Base-by-base conservation (phyloP, 2,113 vertebrate species). In the Herpetotheres cachinnans region DNA sequence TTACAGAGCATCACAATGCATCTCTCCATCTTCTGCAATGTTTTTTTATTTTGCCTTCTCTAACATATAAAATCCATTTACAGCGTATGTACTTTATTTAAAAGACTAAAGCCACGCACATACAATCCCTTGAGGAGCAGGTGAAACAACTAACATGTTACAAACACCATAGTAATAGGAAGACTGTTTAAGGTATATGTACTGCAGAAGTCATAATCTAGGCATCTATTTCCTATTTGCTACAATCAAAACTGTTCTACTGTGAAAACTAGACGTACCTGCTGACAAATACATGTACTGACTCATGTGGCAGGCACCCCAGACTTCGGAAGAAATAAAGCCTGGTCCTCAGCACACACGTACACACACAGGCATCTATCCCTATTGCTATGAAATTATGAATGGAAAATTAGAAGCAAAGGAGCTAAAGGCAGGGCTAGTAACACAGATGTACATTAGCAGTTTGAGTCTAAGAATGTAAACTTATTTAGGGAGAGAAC, bases 401-500 rank as follows among this genome's bases (percentile, higher is more conserved):
- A 96, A 88, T 78, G 55, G 52, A 78, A 85, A 88, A 94, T 36
- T 10, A 81, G 55, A 92, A 80, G 78, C 24, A 82, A 84, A 77
- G 44, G 34, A 96, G 21, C 56, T 69, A 74, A 85, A 91, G 71
- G 58, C 83, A 94, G 38, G 78, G 20, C 50, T 61, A 62, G 5
- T 62, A 87, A 56, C 63, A 89, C 38, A 90, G 38, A 94, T 77
- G 58, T 54, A 56, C 84, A 91, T 65, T 84, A 79, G 58, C 44
- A 85, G 61, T 65, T 77, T 74, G 59, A 83, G 20, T 52, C 62
- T 55, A 79, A 95, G 89, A 84, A 96, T 91, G 77, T 83, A 97
- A 94, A 95, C 61, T 66, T 95, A 73, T 40, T 85, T 80, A 79
- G 91, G 46, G 67, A 7, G 34, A 83, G 88, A 89, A 97, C 89